Evolutionary conservation across 2,888 invertebrate genomes (phyloP).

Genomic region (Dusona sp.): DNA sequence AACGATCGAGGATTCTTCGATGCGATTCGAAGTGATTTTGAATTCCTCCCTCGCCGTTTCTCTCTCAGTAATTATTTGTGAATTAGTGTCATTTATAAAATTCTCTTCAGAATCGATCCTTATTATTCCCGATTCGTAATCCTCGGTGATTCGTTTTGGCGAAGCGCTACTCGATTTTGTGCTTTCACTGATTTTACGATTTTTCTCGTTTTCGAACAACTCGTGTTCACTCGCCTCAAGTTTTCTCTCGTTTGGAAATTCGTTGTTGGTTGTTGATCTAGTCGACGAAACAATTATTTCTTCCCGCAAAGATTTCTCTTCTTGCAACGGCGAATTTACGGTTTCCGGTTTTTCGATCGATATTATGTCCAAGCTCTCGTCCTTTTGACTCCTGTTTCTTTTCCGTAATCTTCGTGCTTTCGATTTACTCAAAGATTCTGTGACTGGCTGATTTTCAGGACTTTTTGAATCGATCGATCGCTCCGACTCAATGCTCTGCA

Average conservation of each 20-base stretch:
- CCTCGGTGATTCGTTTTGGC: not conserved
- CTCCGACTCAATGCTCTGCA: constrained; percentile 14
- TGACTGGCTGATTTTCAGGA: constrained; percentile 29
- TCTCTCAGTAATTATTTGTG: constrained; percentile 8
- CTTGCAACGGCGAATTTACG: constrained; percentile 12
- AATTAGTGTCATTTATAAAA: constrained; percentile 31
- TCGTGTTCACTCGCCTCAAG: constrained; percentile 58
- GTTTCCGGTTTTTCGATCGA: not conserved
- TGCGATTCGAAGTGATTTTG: not conserved
- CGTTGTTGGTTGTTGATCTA: not conserved
- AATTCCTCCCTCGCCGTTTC: not conserved
- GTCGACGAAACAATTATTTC: not conserved
- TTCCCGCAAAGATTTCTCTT: constrained; percentile 33
- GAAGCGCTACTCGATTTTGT: constrained; percentile 12
- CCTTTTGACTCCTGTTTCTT: constrained; percentile 50
- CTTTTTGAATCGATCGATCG: constrained; percentile 42
- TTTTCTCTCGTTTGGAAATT: not conserved
- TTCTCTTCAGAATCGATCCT: constrained; percentile 20
- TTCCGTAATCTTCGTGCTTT: constrained; percentile 72
- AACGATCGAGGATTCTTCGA: not conserved
- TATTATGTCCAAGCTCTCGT: not conserved
- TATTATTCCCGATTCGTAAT: constrained; percentile 39
- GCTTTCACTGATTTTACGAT: constrained; percentile 66
- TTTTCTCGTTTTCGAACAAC: constrained; percentile 71
- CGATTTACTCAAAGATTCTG: constrained; percentile 70